Base-by-base conservation (phyloP, 2,888 invertebrate genomes). In the Empis livida region DNA sequence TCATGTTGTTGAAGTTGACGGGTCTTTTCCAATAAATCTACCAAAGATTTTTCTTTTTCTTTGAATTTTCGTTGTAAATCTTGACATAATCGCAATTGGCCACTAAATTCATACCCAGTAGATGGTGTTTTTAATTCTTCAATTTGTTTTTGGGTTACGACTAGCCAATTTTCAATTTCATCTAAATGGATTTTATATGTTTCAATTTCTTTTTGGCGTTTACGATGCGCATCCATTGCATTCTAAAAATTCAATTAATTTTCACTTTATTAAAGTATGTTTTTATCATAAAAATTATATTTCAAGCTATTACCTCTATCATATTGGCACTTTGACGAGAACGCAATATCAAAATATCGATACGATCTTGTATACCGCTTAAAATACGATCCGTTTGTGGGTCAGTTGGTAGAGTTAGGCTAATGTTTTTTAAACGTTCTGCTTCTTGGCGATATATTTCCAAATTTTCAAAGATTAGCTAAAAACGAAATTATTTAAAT, bases 401-500 rank as follows among this genome's bases (percentile, higher is more conserved):
- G 66, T 84, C 84, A 48, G 77, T 75, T 14, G 79, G 78, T 55
- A 81, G 71, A 55, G 74, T 73, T 61, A 73, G 73, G 43, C 84
- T 71, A 59, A 76, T 74, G 43, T 74, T 72, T 59, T 82, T 80
- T 37, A 88, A 67, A 20, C 78, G 72, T 41, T 73, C 72, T 1
- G 80, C 78, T 54, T 82, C 80, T 55, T 77, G 74, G 53, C 83
- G 80, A 62, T 84, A 79, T 61, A 75, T 76, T 63, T 77, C 76
- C 57, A 88, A 73, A 63, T 84, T 78, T 56, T 73, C 71, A 57
- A 82, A 75, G 56, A 86, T 79, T 60, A 76, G 76, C 88, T 88
- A 70, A 43, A 76, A 53, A 39, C 40, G 20, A 20, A 20, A 5
- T 20, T n/a, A n/a, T n/a, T n/a, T n/a, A n/a, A n/a, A n/a, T n/a